Evolutionary conservation across 2,888 invertebrate species (phyloP), one percentile per base, ranked within the genome.

Genomic region (Neocrepidodera transversa): DNA sequence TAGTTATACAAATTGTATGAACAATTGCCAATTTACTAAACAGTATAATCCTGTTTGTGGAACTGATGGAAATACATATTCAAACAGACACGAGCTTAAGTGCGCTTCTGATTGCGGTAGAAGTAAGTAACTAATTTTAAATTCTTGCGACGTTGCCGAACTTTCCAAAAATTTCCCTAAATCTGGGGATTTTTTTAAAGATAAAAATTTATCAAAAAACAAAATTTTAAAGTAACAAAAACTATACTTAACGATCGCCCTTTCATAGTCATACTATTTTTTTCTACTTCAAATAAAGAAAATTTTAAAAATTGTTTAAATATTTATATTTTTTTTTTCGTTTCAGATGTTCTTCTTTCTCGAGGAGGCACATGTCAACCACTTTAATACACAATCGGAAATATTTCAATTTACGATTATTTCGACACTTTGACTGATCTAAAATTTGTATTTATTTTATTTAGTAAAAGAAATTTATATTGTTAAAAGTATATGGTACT

Each of bases 11-110:
- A 35, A 14, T 2, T 78, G 78, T 57, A 73, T 76, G 54, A 63
- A 68, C 52, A 30, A 53, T 1, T 78, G 78, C 56, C 67, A 52
- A 18, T 69, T 71, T n/a, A 78, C 78, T 1, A 62, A 59, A 7
- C 71, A 78, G 47, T 78, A 76, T 56, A 75, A 78, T 63, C 78
- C 78, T 18, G 71, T 78, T 38, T 78, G 78, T 67, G 78, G 76
- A 2, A 69, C 71, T 20, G 72, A 78, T 56, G 65, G 66, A 14
- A 58, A 73, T 16, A 78, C 77, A 5, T 78, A 78, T 63, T 64
- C 63, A 6, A 78, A 75, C 61, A 61, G 63, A 13, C 64, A 66
- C 13, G 67, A 70, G 58, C 62, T 75, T n/a, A 65, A 62, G 14
- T 78, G 78, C 59, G 78, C 78, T 16, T 60, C 65, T 45, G 61